Conservation (phyloP, 2,113 vertebrate genomes). For the Brachyhypopomus gauderio region DNA sequence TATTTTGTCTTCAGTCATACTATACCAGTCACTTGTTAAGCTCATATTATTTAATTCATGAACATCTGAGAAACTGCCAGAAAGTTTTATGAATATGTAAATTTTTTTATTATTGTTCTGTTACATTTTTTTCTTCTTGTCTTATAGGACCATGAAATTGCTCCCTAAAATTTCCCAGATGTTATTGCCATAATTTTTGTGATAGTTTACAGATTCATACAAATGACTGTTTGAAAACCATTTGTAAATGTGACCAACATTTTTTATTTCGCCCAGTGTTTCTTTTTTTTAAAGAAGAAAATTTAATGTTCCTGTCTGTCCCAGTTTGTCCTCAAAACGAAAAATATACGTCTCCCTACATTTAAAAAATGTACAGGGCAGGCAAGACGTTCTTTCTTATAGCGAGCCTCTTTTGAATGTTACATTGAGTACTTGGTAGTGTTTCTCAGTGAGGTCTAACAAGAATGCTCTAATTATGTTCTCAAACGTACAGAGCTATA, state of each 20-base stretch:
- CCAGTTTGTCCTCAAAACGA: neutral
- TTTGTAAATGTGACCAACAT: conserved; percentile 22
- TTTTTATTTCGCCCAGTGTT: conserved; percentile 9
- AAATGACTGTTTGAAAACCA: neutral
- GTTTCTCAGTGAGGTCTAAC: neutral
- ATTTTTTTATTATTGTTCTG: neutral
- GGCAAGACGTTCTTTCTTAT: neutral
- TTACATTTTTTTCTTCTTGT: neutral
- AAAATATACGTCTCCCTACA: neutral
- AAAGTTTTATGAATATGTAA: neutral
- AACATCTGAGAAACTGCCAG: conserved; percentile 27
- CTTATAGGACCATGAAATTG: conserved; percentile 32
- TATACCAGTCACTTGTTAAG: conserved; percentile 61
- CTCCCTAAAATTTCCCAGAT: neutral
- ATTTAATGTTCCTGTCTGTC: neutral
- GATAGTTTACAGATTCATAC: conserved; percentile 29
- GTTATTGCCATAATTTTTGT: conserved; percentile 17
- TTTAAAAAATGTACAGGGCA: conserved; percentile 11
- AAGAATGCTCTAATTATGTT: conserved; percentile 19
- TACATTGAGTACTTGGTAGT: conserved; percentile 5
- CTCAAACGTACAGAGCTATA: conserved; percentile 28
- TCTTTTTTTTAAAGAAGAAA: conserved; percentile 14
- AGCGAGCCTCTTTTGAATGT: neutral
- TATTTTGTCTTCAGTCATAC: conserved; percentile 30
- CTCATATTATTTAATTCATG: conserved; percentile 39